Evolutionary conservation across 2,888 invertebrate genomes (phyloP).

Genomic region (Plagodis dolabraria): DNA sequence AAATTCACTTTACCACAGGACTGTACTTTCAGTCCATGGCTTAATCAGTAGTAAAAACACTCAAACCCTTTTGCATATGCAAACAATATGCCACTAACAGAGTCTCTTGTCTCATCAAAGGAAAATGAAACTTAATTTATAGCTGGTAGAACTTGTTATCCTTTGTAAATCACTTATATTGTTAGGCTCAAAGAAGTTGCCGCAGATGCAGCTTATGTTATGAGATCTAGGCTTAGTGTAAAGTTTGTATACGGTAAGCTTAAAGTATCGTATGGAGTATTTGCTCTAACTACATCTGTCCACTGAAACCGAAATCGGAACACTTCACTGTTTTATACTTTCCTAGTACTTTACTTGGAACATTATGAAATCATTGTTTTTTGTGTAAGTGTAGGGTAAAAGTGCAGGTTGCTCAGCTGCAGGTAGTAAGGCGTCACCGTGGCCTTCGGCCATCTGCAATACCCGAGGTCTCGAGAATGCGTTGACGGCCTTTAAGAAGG

Average conservation of each 20-base stretch:
- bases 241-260: background rate
- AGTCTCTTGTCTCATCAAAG: constrained; percentile 35
- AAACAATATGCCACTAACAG: constrained; percentile 69
- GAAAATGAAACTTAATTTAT: constrained; percentile 2
- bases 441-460: no score
- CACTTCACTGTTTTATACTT: no score
- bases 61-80: constrained; percentile 77
- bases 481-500: no score
- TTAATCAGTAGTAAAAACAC: constrained; percentile 81
- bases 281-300: no score
- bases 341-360: no score
- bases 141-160: background rate
- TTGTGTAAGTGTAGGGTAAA: no score
- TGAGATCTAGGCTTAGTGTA: background rate
- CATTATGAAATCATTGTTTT: no score
- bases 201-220: background rate
- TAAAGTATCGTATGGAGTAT: no score
- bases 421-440: no score
- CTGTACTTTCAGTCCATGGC: constrained; percentile 56
- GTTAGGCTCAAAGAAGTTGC: constrained; percentile 13
- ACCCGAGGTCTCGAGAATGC: no score
- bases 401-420: no score
- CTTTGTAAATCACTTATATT: background rate
- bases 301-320: no score
- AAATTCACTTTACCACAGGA: constrained; percentile 38